A percentile compares a stretch with the other conserved stretches of the same genome.
Evolutionary conservation across 2,797 vertebrate species (phyloP).

Genomic region (Propithecus perrieri): DNA sequence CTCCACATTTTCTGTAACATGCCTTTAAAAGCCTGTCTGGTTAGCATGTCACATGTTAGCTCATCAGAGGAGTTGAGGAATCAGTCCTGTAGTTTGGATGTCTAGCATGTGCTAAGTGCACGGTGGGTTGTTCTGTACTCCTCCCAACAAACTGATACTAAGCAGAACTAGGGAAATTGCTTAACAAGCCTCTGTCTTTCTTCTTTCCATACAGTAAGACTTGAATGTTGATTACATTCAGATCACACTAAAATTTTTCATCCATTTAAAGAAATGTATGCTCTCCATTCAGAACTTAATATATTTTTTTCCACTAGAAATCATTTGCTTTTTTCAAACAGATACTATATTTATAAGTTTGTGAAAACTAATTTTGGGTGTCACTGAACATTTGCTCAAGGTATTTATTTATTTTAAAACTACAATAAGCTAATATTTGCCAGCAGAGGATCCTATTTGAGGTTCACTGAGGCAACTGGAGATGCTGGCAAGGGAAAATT

Average conservation of each 20-base stretch:
- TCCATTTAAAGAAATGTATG: conserved; percentile 12
- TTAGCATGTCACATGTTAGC: neutral
- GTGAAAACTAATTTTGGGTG: conserved; percentile 65
- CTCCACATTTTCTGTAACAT: neutral
- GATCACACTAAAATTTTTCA: neutral
- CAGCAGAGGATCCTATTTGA: neutral
- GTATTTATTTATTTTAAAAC: conserved; percentile 74
- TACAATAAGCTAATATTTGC: conserved; percentile 56
- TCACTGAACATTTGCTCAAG: conserved; percentile 40
- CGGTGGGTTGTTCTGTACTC: neutral
- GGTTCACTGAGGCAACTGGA: conserved; percentile 41
- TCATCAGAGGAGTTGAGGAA: neutral
- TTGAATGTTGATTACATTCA: conserved; percentile 28
- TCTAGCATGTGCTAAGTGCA: neutral
- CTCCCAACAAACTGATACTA: neutral
- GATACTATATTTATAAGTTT: conserved; percentile 61
- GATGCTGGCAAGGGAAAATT: conserved; percentile 32
- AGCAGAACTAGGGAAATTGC: neutral
- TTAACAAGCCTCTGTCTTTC: neutral
- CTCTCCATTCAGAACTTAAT: neutral
- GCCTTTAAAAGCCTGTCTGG: neutral
- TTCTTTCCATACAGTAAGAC: neutral
- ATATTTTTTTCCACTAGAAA: conserved; percentile 40
- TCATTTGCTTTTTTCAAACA: conserved; percentile 59
- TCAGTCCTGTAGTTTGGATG: neutral